phyloP scores from a whole-genome alignment of 2,888 invertebrate genomes.

The Hemistola chrysoprasaria region DNA sequence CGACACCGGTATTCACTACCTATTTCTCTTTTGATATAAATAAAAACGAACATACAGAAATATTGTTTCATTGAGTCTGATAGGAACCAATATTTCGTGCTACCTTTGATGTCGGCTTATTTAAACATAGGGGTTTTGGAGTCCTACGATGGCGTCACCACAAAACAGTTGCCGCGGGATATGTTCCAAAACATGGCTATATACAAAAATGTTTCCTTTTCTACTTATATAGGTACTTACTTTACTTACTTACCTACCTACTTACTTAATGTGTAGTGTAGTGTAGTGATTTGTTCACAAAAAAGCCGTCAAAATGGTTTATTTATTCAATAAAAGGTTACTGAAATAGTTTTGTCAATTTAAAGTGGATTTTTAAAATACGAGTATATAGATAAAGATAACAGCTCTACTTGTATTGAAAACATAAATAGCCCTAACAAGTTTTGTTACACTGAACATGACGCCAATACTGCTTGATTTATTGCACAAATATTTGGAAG shows the following conservation, averaged over 20 bases:
- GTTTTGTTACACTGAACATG: neutral
- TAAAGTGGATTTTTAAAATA: too few species aligned
- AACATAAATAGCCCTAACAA: slow-evolving; percentile 5
- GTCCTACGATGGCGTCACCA: slow-evolving; percentile 61
- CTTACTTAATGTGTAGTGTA: slow-evolving; percentile 24
- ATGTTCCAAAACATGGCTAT: slow-evolving; percentile 37
- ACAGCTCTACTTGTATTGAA: too few species aligned
- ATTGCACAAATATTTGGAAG: too few species aligned
- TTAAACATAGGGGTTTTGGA: slow-evolving; percentile 62
- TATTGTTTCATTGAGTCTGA: slow-evolving; percentile 54
- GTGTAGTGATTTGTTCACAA: slow-evolving; percentile 13
- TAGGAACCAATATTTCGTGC: slow-evolving; percentile 50
- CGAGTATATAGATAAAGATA: too few species aligned
- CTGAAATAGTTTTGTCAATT: slow-evolving; percentile 10
- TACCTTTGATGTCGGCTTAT: slow-evolving; percentile 70
- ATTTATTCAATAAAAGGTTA: slow-evolving; percentile 18
- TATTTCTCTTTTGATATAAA: slow-evolving; percentile 31
- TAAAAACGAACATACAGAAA: slow-evolving; percentile 37
- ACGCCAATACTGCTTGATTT: too few species aligned
- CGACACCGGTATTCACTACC: slow-evolving; percentile 28
- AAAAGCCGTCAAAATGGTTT: slow-evolving; percentile 16
- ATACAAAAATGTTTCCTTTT: slow-evolving; percentile 38
- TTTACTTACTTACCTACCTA: slow-evolving; percentile 26
- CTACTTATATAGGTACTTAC: too few species aligned
- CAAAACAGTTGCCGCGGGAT: slow-evolving; percentile 45